These are phyloP conservation scores for Molossus alvarezi DNA, from an alignment of 2,797 vertebrate species.

Conservation along the genomic window DNA sequence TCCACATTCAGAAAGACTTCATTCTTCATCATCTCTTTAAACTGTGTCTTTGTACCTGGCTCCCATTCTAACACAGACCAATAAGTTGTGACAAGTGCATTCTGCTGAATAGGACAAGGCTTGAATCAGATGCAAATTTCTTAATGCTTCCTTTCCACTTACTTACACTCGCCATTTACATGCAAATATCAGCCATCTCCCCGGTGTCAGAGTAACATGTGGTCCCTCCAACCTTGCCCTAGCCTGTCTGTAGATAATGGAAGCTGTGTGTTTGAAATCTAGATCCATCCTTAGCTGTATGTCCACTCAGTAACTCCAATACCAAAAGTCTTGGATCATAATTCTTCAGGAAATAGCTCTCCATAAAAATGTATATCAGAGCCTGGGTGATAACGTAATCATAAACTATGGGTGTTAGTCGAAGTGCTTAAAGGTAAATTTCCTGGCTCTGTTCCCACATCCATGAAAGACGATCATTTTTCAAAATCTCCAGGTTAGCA, in stretches of 20 bases:
- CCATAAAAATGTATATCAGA: conserved; percentile 72
- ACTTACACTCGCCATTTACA: conserved; percentile 71
- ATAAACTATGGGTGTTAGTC: conserved; percentile 73
- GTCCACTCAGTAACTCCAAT: conserved; percentile 67
- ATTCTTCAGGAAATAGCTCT: conserved; percentile 77
- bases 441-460: conserved; percentile 71
- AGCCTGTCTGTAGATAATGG: not conserved
- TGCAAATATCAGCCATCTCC: conserved; percentile 55
- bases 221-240: not conserved
- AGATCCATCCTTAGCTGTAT: conserved; percentile 13
- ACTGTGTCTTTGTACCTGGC: not conserved
- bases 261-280: not conserved
- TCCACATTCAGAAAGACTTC: not conserved
- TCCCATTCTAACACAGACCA: conserved; percentile 31
- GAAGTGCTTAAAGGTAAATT: conserved; percentile 76
- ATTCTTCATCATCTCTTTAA: not conserved
- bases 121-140: conserved; percentile 79
- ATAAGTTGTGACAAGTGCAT: conserved; percentile 42
- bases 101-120: conserved; percentile 65
- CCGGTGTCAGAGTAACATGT: not conserved
- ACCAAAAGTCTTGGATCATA: conserved; percentile 44
- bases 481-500: conserved; percentile 46
- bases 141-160: conserved; percentile 74
- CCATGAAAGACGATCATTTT: conserved; percentile 69
- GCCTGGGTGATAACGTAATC: conserved; percentile 74